phyloP scores from a whole-genome alignment of 1,140 invertebrate species.

The Drosophila kikkawai region DNA sequence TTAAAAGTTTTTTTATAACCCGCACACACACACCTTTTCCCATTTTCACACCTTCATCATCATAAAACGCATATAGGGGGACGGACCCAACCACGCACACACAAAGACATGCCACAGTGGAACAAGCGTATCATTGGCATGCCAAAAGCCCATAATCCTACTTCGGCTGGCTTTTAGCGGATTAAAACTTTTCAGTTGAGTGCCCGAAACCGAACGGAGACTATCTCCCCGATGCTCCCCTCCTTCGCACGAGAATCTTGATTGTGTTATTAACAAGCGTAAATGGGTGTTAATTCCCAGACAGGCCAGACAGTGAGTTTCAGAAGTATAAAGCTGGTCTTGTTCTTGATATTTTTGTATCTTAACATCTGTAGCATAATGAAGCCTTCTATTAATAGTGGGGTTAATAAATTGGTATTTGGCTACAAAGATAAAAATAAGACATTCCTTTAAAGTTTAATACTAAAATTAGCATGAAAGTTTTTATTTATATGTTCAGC shows the following conservation, averaged over 20 bases:
- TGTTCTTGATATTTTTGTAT: too few relatives aligned
- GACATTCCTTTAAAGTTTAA: too few relatives aligned
- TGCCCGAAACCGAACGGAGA: conserved; percentile 42
- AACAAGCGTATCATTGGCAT: conserved; percentile 55
- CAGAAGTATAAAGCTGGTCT: background rate
- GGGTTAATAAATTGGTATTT: too few relatives aligned
- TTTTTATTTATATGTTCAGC: too few relatives aligned
- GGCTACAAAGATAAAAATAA: too few relatives aligned
- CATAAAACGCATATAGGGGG: conserved; percentile 58
- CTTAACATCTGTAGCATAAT: too few relatives aligned
- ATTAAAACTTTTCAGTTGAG: conserved; percentile 68
- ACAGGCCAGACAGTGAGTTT: conserved; percentile 17
- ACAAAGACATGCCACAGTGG: conserved; percentile 23
- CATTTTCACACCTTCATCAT: conserved; percentile 59
- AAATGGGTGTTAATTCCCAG: conserved; percentile 43
- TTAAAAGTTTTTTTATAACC: conserved; percentile 62
- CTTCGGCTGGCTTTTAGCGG: conserved; percentile 69
- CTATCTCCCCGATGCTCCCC: background rate
- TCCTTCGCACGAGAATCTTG: conserved; percentile 10
- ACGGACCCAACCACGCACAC: conserved; percentile 8
- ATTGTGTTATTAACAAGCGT: conserved; percentile 52
- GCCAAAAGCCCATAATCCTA: conserved; percentile 52
- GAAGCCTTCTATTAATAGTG: too few relatives aligned
- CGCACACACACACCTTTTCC: conserved; percentile 36
- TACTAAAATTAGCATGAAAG: too few relatives aligned